These are phyloP conservation scores for Sceloporus tristichus DNA, from an alignment of 2,113 vertebrate genomes.

Conservation along the genomic window DNA sequence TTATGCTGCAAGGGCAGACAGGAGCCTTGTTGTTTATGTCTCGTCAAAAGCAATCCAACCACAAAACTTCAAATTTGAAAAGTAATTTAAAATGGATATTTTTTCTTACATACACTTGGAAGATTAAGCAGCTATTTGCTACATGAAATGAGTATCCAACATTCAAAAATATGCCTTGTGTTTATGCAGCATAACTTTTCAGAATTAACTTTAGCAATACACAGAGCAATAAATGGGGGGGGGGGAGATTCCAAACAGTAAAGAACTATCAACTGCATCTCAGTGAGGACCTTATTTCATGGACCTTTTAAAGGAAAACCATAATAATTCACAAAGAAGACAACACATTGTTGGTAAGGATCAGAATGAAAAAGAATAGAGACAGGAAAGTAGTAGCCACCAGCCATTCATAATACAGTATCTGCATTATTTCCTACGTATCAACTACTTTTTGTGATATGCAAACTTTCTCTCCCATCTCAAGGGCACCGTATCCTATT, in stretches of 20 bases:
- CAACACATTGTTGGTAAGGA: neutral
- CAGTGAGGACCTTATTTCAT: neutral
- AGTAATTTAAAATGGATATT: conserved; percentile 45
- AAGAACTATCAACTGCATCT: neutral
- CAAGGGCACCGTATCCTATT: neutral
- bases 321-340: neutral
- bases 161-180: conserved; percentile 40
- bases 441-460: neutral
- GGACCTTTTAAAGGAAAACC: neutral
- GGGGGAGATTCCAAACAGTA: conserved; percentile 16
- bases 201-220: conserved; percentile 47
- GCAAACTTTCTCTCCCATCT: neutral
- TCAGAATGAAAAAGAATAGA: neutral
- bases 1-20: conserved; percentile 12
- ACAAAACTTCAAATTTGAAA: conserved; percentile 34
- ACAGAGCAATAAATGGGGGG: conserved; percentile 10
- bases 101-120: conserved; percentile 38
- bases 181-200: conserved; percentile 2
- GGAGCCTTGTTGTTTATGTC: neutral
- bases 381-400: neutral
- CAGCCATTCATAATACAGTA: too few relatives aligned
- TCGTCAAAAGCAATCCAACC: conserved; percentile 42
- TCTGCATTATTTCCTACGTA: neutral
- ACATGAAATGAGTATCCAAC: conserved; percentile 14
- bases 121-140: neutral